phyloP scores from a whole-genome alignment of 2,797 vertebrate species.

The Karalla daura region DNA sequence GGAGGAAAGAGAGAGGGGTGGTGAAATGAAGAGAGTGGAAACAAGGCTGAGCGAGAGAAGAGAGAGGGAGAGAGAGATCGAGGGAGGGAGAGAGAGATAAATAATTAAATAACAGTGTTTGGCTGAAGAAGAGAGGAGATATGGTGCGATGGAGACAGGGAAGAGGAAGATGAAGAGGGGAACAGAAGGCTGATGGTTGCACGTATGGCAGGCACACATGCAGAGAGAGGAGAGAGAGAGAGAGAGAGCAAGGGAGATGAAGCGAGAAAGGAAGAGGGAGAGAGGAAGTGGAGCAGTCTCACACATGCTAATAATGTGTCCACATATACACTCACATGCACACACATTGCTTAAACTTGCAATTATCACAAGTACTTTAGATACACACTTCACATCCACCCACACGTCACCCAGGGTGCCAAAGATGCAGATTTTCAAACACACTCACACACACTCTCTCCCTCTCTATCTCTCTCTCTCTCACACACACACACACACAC shows the following conservation, averaged over 20 bases:
- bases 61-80: slow-evolving; percentile 3
- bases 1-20: slow-evolving; percentile 37
- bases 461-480: too few relatives aligned
- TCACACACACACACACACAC: slow-evolving; percentile 1
- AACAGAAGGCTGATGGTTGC: slow-evolving; percentile 56
- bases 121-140: slow-evolving; percentile 44
- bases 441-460: too few relatives aligned
- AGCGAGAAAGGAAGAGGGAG: too few relatives aligned
- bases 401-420: slow-evolving; percentile 31
- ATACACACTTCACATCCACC: slow-evolving; percentile 27
- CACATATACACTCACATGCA: slow-evolving; percentile 13
- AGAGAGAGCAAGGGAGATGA: too few relatives aligned
- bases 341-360: slow-evolving; percentile 9
- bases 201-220: background rate
- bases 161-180: slow-evolving; percentile 22
- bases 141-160: slow-evolving; percentile 25
- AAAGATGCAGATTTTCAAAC: too few relatives aligned
- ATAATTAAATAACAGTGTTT: slow-evolving; percentile 74
- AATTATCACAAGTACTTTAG: slow-evolving; percentile 26
- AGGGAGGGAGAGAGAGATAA: slow-evolving; percentile 57
- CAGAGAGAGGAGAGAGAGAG: slow-evolving; percentile 34
- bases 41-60: slow-evolving; percentile 20
- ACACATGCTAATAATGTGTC: slow-evolving; percentile 29
- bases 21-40: slow-evolving; percentile 28
- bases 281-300: slow-evolving; percentile 49